Base-by-base conservation (phyloP, 2,113 vertebrate species). In the Thunnus maccoyii region DNA sequence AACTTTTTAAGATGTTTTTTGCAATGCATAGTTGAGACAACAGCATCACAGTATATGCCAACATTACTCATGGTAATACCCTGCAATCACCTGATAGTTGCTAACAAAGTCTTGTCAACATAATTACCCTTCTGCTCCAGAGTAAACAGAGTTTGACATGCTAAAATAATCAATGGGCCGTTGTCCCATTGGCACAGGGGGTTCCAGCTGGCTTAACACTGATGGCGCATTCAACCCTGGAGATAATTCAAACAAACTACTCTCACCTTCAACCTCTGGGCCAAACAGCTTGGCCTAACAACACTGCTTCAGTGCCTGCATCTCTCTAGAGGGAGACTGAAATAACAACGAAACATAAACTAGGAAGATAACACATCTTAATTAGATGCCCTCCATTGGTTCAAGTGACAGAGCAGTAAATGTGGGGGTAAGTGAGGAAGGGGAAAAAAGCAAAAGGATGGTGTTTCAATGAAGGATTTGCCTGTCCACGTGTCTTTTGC, bases 191-290 rank as follows among this genome's bases (percentile, higher is more conserved):
- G 60, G 55, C 62, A 61, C 61, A 47, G 61, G 54, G 25, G 15
- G 36, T 55, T 80, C 68, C 79, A 87, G 86, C 76, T 87, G 88
- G 71, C 74, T 57, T 57, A 86, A 78, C 75, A 65, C 72, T 0
- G 58, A 77, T 25, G 57, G 50, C 22, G 55, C 36, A 27, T 60
- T 68, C 46, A 83, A 68, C 68, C 56, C 36, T 73, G 66, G 67
- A 88, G 82, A 63, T 51, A 18, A 69, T 76, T 81, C 61, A 76
- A 76, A 82, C 17, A 73, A 76, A 76, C 68, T 52, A 57, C 52
- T 76, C 67, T 85, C 70, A 55, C 51, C 55, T 73, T 75, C 48
- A 69, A 76, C 74, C 66, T 71, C 61, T 44, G 12, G 56, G 62
- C 68, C 30, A 68, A 65, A 81, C 52, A 47, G 46, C 27, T 52